Conservation (phyloP, 2,888 invertebrate species). For the Lamellibrachia satsuma region DNA sequence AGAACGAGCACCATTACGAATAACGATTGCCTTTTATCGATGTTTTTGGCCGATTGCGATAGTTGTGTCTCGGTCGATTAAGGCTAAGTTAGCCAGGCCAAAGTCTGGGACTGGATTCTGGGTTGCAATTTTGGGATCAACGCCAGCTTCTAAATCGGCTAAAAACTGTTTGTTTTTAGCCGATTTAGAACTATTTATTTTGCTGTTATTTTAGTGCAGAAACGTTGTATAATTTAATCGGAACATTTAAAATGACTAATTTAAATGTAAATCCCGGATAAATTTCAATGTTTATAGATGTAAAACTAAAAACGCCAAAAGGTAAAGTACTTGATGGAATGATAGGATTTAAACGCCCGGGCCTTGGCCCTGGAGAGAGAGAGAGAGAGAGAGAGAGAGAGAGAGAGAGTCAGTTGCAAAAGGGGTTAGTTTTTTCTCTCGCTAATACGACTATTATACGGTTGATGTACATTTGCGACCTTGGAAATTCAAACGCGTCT, state of each 20-base stretch:
- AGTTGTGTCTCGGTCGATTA: constrained; percentile 12
- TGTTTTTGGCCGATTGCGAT: not conserved
- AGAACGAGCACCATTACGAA: not conserved
- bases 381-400: too few relatives aligned
- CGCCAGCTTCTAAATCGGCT: too few relatives aligned
- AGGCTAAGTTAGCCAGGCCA: not conserved
- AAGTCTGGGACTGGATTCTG: not conserved
- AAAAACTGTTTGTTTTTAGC: not conserved
- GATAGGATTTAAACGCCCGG: too few relatives aligned
- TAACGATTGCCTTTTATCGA: not conserved
- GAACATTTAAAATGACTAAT: not conserved
- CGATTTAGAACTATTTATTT: too few relatives aligned
- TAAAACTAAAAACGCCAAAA: not conserved
- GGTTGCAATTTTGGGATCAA: not conserved
- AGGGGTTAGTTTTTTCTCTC: not conserved
- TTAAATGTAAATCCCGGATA: not conserved
- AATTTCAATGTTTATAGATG: not conserved
- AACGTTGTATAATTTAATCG: too few relatives aligned
- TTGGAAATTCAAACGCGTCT: constrained; percentile 11
- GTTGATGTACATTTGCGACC: not conserved
- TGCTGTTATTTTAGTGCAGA: too few relatives aligned
- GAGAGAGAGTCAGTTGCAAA: too few relatives aligned
- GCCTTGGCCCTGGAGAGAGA: too few relatives aligned
- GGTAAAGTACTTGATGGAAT: not conserved
- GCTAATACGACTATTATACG: not conserved